Evolutionary conservation across 1,140 invertebrate species (phyloP).

Genomic region (Armadillidium nasatum): DNA sequence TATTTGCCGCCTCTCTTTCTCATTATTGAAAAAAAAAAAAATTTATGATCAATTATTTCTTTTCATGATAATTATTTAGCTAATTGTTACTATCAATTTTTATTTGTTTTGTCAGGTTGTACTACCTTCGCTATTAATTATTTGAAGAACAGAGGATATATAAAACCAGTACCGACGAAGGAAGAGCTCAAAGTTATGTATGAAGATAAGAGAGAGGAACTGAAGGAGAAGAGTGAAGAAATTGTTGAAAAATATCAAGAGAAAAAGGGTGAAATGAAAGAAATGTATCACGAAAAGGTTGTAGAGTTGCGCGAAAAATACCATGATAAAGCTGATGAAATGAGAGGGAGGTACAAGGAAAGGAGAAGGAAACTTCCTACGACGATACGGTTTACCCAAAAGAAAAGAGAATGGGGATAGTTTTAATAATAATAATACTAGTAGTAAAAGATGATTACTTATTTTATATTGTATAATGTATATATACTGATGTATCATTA

Average conservation of each 20-base stretch:
- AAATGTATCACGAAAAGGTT: slow-evolving; percentile 31
- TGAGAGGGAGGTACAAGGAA: background rate
- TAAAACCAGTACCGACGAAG: slow-evolving; percentile 41
- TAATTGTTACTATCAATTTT: too few species aligned
- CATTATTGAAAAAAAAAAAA: too few species aligned
- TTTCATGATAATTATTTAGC: too few species aligned
- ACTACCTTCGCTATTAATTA: slow-evolving; percentile 42
- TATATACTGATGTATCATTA: too few species aligned
- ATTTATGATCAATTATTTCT: too few species aligned
- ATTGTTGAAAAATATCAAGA: slow-evolving; percentile 38
- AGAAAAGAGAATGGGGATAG: background rate
- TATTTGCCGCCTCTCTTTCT: too few species aligned
- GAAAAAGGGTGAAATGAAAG: slow-evolving; percentile 35
- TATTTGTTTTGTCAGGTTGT: slow-evolving; percentile 26
- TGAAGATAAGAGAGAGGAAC: slow-evolving; percentile 42
- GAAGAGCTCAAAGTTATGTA: slow-evolving; percentile 41
- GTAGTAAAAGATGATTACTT: background rate
- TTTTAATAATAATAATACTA: background rate
- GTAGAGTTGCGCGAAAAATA: slow-evolving; percentile 31
- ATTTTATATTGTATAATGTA: too few species aligned
- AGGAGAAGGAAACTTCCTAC: background rate
- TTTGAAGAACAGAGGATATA: slow-evolving; percentile 42
- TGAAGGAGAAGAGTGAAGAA: slow-evolving; percentile 37
- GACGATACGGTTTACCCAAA: background rate
- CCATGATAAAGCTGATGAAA: background rate